Evolutionary conservation across 2,113 vertebrate species (phyloP).

Genomic region (Scartelaos histophorus): DNA sequence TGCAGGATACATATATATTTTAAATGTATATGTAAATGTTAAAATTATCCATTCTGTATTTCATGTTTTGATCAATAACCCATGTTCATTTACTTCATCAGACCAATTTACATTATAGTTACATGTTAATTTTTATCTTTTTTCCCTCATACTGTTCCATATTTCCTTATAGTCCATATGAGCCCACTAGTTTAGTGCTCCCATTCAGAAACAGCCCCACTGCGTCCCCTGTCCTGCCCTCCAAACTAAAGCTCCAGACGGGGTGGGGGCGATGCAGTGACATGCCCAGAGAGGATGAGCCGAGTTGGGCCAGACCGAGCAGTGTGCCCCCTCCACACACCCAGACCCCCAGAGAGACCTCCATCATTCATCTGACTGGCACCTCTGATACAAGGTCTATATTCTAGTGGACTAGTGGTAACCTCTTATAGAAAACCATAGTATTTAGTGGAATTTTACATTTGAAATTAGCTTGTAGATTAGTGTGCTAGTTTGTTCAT

Average conservation of each 20-base stretch:
- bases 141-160: slow-evolving; percentile 11
- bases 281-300: slow-evolving; percentile 29
- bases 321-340: slow-evolving; percentile 42
- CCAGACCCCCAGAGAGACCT: slow-evolving; percentile 25
- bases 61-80: not conserved
- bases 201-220: slow-evolving; percentile 20
- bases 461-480: not conserved
- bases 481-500: not conserved
- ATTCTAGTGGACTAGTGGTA: not conserved
- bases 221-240: slow-evolving; percentile 14
- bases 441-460: not conserved
- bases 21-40: too few relatives aligned
- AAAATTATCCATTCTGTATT: too few relatives aligned
- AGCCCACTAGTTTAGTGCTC: slow-evolving; percentile 45
- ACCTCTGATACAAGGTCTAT: slow-evolving; percentile 60
- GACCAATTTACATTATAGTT: not conserved
- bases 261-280: slow-evolving; percentile 24
- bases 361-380: slow-evolving; percentile 31
- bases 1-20: too few relatives aligned
- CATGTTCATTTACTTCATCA: not conserved
- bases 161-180: slow-evolving; percentile 39
- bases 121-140: slow-evolving; percentile 3
- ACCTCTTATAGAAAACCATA: not conserved
- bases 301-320: slow-evolving; percentile 48
- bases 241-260: slow-evolving; percentile 40